phyloP scores from a whole-genome alignment of 2,113 vertebrate genomes.

The Cyanistes caeruleus region DNA sequence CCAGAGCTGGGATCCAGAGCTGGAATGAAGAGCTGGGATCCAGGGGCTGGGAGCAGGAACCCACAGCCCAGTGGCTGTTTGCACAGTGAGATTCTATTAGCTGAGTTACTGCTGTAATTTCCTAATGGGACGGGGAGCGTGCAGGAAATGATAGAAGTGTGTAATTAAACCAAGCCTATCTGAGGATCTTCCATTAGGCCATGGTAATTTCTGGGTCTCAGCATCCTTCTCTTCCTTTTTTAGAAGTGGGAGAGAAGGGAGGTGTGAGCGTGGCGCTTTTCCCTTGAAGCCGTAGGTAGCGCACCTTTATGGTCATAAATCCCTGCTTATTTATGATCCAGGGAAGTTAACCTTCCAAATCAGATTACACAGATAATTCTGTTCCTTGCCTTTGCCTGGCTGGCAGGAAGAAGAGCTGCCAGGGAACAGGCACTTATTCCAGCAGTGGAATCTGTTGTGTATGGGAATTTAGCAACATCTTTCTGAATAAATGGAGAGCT shows the following conservation, averaged over 20 bases:
- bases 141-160: constrained; percentile 67
- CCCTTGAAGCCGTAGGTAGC: constrained; percentile 2
- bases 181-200: constrained; percentile 64
- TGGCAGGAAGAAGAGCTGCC: constrained; percentile 26
- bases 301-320: not conserved
- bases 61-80: constrained; percentile 49
- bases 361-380: constrained; percentile 59
- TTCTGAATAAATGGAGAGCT: constrained; percentile 48
- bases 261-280: not conserved
- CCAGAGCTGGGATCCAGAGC: too few relatives aligned
- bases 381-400: constrained; percentile 32
- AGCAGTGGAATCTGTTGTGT: not conserved
- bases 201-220: not conserved
- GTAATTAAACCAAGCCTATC: constrained; percentile 72
- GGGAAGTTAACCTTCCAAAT: constrained; percentile 64
- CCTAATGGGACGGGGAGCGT: constrained; percentile 54
- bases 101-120: constrained; percentile 71
- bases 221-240: not conserved
- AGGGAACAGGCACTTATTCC: not conserved
- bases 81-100: constrained; percentile 20
- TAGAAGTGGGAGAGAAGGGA: not conserved
- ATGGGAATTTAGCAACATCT: constrained; percentile 39
- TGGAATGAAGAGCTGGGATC: too few relatives aligned
- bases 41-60: not conserved
- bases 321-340: constrained; percentile 50